Base-by-base conservation (phyloP, 2,888 invertebrate genomes). In the Pedicia rivosa region DNA sequence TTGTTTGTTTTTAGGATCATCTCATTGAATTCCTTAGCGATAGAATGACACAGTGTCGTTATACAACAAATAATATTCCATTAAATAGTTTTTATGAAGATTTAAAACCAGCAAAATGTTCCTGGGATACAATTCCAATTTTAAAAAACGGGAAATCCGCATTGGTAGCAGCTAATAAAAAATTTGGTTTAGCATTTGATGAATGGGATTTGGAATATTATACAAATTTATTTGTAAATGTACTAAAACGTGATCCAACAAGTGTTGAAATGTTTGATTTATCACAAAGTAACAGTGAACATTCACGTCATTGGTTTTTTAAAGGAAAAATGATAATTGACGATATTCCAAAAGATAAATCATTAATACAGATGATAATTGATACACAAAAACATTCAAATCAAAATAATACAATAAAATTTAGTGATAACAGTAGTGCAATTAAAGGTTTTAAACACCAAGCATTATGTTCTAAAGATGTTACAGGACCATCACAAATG, bases 241-340 rank as follows among this genome's bases (percentile, higher is more conserved):
- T 81, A 47, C 60, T 92, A 15, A 78, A 81, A 49, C 69, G 94
- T 37, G 87, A 97, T 63, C 97, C 97, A 14, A 95, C 95, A 1
- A 92, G 87, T 54, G 94, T 97, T 1, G 97, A 98, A 57, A 78
- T 94, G 50, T 95, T 97, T 64, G 97, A 97, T 65, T 72, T 97
- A 47, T 97, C 97, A 3, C 97, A 98, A 61, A 91, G 91, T 20
- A 95, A 95, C 57, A 92, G 94, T 59, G 97, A 98, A 57, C 97
- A 98, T 60, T 92, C 92, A 42, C 72, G 97, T 5, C 97, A 98
- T 67, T 97, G 97, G 97, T 97, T 97, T 65, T 97, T 97, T 62
- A 87, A 87, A 66, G 94, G 94, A 0, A 74, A 75, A 52, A 75
- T 92, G 65, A 59, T 86, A 34, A 67, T 94, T 33, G 84, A 95